Evolutionary conservation across 2,113 vertebrate species (phyloP).

Genomic region (Sialia sialis): DNA sequence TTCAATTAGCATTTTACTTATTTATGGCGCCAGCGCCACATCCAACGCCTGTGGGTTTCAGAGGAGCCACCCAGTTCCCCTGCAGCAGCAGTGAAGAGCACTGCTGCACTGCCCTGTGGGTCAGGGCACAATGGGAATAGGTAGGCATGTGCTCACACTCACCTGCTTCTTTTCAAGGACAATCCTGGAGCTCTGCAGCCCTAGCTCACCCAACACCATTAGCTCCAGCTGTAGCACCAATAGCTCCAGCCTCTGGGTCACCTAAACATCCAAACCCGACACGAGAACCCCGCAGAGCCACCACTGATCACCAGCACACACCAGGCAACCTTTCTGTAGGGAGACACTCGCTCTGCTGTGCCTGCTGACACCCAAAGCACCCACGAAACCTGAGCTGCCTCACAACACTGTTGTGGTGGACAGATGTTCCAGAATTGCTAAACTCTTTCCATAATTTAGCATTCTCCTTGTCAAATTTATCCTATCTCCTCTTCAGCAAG

Average conservation of each 20-base stretch:
- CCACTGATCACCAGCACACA: background rate
- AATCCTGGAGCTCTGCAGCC: background rate
- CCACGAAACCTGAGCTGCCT: background rate
- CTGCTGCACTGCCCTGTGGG: background rate
- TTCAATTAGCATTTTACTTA: constrained; percentile 44
- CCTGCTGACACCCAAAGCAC: background rate
- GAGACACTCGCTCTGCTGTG: background rate
- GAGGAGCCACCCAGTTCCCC: background rate
- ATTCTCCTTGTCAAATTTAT: background rate
- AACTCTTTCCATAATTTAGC: constrained; percentile 8
- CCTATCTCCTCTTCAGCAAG: background rate
- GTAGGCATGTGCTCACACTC: background rate
- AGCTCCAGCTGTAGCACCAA: background rate
- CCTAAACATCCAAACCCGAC: background rate
- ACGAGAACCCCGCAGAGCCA: background rate
- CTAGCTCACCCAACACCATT: background rate
- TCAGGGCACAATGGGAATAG: background rate
- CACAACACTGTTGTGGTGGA: background rate
- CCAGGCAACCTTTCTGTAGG: background rate
- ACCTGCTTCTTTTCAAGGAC: background rate
- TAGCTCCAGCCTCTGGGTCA: background rate
- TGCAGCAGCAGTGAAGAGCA: background rate
- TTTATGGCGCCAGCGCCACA: background rate
- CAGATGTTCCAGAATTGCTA: background rate
- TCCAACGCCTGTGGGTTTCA: background rate